These are phyloP conservation scores for Metacarcinus magister DNA, from an alignment of 2,888 invertebrate genomes.

Conservation along the genomic window DNA sequence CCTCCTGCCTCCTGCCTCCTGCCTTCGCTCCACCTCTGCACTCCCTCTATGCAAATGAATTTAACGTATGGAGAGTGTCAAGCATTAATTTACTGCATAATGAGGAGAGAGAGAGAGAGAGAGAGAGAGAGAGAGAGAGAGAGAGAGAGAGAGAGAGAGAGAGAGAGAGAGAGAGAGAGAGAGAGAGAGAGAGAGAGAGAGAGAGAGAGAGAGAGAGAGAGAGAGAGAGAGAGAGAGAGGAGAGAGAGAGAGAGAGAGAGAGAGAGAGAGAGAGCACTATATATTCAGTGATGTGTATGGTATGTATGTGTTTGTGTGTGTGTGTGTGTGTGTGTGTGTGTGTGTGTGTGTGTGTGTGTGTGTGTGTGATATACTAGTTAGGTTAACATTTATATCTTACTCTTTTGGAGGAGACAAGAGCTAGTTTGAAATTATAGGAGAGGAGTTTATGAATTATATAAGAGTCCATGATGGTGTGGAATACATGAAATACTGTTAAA, in stretches of 20 bases:
- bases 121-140: neutral
- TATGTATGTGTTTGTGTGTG: too few species aligned
- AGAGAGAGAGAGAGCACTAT: neutral
- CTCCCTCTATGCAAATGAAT: neutral
- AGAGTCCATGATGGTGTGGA: too few species aligned
- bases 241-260: neutral
- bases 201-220: neutral
- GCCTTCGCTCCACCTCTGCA: neutral
- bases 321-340: too few species aligned
- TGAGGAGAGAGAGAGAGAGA: neutral
- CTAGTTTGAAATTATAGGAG: too few species aligned
- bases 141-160: neutral
- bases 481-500: too few species aligned
- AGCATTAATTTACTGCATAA: slow-evolving; percentile 28
- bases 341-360: too few species aligned
- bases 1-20: neutral
- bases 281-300: neutral
- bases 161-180: neutral
- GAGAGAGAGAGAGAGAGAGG: neutral
- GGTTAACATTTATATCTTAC: too few species aligned
- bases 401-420: too few species aligned
- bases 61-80: slow-evolving; percentile 23
- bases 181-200: neutral
- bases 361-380: too few species aligned
- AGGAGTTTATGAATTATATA: too few species aligned